Base-by-base conservation (phyloP, 2,113 vertebrate genomes). In the Rhizomys pruinosus region DNA sequence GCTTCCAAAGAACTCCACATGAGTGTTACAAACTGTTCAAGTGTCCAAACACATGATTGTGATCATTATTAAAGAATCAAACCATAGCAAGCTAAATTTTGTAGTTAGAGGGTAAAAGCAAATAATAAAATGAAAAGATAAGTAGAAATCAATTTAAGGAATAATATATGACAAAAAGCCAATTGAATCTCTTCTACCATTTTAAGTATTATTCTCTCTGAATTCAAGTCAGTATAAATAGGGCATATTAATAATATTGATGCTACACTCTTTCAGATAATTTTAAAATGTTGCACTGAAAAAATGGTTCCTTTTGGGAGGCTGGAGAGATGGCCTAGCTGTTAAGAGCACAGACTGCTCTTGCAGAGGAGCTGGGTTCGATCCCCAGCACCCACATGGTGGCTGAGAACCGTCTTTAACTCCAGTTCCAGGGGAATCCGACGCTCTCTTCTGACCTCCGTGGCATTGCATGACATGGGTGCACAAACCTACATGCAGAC, bases 161-260 rank as follows among this genome's bases (percentile, higher is more conserved):
- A 81, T 77, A 85, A 76, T 13, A 37, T 17, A 47, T 55, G 47
- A 7, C 5, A 78, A 61, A 72, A 91, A 73, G 2, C 5, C 15
- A 52, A 59, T 3, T 12, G 3, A 37, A 47, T 34, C 9, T 61
- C 2, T 5, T 39, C 22, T 13, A 71, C 37, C 3, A 19, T 87
- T 87, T 96, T 80, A 81, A 90, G 37, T n/a, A 16, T 77, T 13
- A 19, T 77, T 87, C 17, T 64, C 9, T n/a, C 8, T 86, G 29
- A 80, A 25, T 92, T 47, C 42, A 47, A 89, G 68, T 11, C 39
- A 9, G 22, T 17, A 47, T 47, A 92, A 81, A 47, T 16, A 89
- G 44, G 5, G 73, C 80, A 20, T 68, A 80, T 66, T 78, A 87
- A 61, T 61, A 74, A 34, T 20, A n/a, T 63, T 81, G n/a, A 89